Evolutionary conservation across 2,797 vertebrate genomes (phyloP).

Genomic region (Falco cherrug): DNA sequence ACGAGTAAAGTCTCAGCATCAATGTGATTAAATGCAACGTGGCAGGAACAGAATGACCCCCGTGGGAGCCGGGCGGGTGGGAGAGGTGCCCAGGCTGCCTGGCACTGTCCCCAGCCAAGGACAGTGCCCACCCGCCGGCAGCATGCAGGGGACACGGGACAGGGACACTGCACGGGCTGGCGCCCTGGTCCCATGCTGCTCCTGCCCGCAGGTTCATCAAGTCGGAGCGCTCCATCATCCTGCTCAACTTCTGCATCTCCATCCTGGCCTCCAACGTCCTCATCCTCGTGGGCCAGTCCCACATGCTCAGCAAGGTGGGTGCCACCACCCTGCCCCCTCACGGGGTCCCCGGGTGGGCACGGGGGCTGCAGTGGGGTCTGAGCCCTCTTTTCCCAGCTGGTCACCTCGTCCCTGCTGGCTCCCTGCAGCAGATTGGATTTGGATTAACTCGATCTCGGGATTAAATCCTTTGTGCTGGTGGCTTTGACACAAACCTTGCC

Average conservation of each 20-base stretch:
- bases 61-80: not conserved
- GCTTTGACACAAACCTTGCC: not conserved
- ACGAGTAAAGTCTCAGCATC: fast-evolving
- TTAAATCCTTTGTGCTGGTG: not conserved
- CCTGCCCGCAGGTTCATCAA: conserved; percentile 88
- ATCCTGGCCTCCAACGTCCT: conserved; percentile 97
- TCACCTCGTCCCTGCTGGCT: not conserved
- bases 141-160: fast-evolving
- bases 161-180: not conserved
- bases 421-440: conserved; percentile 18
- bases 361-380: fast-evolving
- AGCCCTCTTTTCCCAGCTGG: not conserved
- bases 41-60: not conserved
- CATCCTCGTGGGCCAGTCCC: conserved; percentile 97
- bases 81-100: not conserved
- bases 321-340: not conserved
- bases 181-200: not conserved
- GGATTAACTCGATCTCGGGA: conserved; percentile 49
- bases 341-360: fast-evolving
- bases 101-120: not conserved
- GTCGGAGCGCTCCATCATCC: conserved; percentile 96
- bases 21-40: fast-evolving
- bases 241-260: conserved; percentile 97
- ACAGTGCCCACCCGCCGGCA: fast-evolving
- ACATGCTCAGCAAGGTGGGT: conserved; percentile 96